phyloP scores from a whole-genome alignment of 2,888 invertebrate genomes.

The Amphipyra berbera region DNA sequence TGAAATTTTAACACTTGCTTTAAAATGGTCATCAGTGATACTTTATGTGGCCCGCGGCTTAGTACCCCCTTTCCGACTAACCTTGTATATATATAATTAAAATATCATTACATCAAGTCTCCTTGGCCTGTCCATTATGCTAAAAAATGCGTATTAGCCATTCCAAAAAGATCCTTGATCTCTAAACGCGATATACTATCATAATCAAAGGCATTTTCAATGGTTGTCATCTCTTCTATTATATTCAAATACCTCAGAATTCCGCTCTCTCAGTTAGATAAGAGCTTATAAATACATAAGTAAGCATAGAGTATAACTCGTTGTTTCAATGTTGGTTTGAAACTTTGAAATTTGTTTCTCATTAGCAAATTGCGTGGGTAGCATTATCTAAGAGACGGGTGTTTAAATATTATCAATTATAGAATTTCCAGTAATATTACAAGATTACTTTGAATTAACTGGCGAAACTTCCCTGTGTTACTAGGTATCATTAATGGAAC shows the following conservation, averaged over 20 bases:
- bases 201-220: background rate
- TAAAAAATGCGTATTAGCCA: too few relatives aligned
- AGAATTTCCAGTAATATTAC: slow-evolving; percentile 5
- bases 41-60: too few relatives aligned
- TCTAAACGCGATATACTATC: slow-evolving; percentile 4
- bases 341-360: slow-evolving; percentile 39
- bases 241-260: background rate
- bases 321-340: slow-evolving; percentile 30
- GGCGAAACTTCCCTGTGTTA: too few relatives aligned
- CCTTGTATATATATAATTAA: too few relatives aligned
- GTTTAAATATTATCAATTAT: slow-evolving; percentile 27
- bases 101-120: too few relatives aligned
- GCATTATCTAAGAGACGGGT: slow-evolving; percentile 2
- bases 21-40: too few relatives aligned
- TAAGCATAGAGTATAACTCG: slow-evolving; percentile 12
- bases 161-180: slow-evolving; percentile 1
- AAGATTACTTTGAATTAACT: background rate
- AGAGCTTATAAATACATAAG: slow-evolving; percentile 4
- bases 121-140: too few relatives aligned
- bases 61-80: too few relatives aligned
- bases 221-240: background rate
- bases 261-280: slow-evolving; percentile 6
- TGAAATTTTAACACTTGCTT: too few relatives aligned
- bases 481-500: too few relatives aligned
- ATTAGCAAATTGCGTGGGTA: slow-evolving; percentile 28